phyloP scores from a whole-genome alignment of 2,888 invertebrate genomes.

The Megamerina dolium region DNA sequence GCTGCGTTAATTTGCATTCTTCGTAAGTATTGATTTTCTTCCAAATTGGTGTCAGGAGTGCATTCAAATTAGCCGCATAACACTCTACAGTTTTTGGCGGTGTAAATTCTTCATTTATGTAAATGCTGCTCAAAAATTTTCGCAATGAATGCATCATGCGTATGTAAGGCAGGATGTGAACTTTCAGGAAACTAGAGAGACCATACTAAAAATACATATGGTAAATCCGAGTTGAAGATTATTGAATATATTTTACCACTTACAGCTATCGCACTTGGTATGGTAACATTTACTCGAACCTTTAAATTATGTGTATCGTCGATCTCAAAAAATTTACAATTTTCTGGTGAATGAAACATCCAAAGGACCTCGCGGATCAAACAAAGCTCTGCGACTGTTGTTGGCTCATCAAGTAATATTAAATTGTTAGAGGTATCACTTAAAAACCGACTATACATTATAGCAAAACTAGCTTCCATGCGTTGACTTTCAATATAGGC shows the following conservation, averaged over 20 bases:
- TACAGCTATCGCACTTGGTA: constrained; percentile 41
- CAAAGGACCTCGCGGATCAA: constrained; percentile 45
- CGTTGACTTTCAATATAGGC: constrained; percentile 37
- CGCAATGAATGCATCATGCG: constrained; percentile 42
- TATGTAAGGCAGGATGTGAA: constrained; percentile 34
- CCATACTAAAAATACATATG: constrained; percentile 26
- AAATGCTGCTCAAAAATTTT: constrained; percentile 41
- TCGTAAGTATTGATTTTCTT: constrained; percentile 45
- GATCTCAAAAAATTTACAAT: constrained; percentile 37
- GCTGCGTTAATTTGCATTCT: constrained; percentile 43
- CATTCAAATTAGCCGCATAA: constrained; percentile 48
- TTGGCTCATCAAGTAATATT: constrained; percentile 25
- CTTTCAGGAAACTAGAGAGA: constrained; percentile 28
- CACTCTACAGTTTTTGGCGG: constrained; percentile 51
- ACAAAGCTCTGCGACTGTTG: constrained; percentile 37
- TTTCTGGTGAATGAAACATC: constrained; percentile 42
- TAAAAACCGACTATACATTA: constrained; percentile 41
- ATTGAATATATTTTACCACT: constrained; percentile 8
- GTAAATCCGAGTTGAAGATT: neutral
- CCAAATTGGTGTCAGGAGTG: constrained; percentile 46
- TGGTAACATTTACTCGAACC: constrained; percentile 34
- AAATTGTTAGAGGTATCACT: constrained; percentile 26
- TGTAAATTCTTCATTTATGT: constrained; percentile 22
- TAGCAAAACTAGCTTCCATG: constrained; percentile 46
- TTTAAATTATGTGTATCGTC: constrained; percentile 21